Base-by-base conservation (phyloP, 2,888 invertebrate species). In the Unio pictorum region DNA sequence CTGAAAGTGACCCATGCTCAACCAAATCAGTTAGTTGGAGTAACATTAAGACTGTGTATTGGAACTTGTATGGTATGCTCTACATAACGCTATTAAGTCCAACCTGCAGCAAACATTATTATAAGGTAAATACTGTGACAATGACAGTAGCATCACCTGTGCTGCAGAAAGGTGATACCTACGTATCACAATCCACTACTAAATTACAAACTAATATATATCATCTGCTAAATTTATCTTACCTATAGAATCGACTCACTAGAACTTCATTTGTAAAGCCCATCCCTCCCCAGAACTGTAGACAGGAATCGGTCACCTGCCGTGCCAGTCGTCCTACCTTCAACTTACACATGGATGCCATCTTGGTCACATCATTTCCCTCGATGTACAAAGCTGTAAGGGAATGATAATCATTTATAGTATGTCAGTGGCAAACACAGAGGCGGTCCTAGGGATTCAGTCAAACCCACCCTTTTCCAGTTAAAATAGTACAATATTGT, bases 231-330 rank as follows among this genome's bases (percentile, higher is more conserved):
- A 45, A 45, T 45, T 45, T 45, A 15, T 45, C 78, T 69, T 73
- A 89, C 89, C 89, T 87, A 84, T 83, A 88, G 62, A 88, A 83
- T 18, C 91, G 81, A 66, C 89, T 86, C 64, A 92, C 88, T 2
- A 86, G 75, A 5, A 89, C 89, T 63, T 92, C 92, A 66, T 89
- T 88, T 4, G 91, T 91, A 85, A 89, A 92, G 15, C 92, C 92
- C 91, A 92, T 92, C 23, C 92, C 92, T 68, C 92, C 92, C 91
- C 91, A 92, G 82, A 86, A 92, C 87, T 92, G 92, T n/a, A 92
- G 86, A 81, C 92, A 92, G n/a, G 88, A 79, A 82, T 92, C 92
- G 2, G 90, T 88, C 3, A 91, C 86, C 81, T 91, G 89, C 63
- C 92, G 82, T 2, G 85, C 81, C 66, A 92, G 81, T 45, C 91